Evolutionary conservation across 1,140 invertebrate species (phyloP).

Genomic region (Plodia interpunctella): DNA sequence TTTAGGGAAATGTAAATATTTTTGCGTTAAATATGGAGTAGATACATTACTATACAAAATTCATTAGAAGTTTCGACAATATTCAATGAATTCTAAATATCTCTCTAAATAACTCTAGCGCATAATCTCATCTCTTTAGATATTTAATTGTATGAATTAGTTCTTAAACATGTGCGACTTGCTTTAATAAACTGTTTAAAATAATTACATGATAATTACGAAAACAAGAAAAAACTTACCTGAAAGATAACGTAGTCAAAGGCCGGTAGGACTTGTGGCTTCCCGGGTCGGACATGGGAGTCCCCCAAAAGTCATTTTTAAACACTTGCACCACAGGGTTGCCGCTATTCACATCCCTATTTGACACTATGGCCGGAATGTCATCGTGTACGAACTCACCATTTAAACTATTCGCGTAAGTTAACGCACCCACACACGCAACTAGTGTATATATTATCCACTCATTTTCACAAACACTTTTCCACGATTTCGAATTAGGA

Average conservation of each 20-base stretch:
- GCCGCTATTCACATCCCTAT: constrained; percentile 87
- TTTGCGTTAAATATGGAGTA: too few species aligned
- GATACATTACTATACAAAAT: too few species aligned
- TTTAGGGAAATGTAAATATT: too few species aligned
- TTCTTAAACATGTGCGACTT: too few species aligned
- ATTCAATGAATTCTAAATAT: too few species aligned
- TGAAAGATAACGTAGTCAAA: constrained; percentile 88
- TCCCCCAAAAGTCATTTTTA: constrained; percentile 94
- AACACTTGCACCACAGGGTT: constrained; percentile 83
- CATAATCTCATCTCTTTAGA: too few species aligned
- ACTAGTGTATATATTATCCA: constrained; percentile 79
- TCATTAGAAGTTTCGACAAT: too few species aligned
- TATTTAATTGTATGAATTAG: too few species aligned
- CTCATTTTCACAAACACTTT: constrained; percentile 50
- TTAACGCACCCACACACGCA: constrained; percentile 81
- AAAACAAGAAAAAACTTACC: constrained; percentile 79
- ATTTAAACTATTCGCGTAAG: constrained; percentile 87
- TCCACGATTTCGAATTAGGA: constrained; percentile 43
- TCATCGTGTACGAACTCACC: constrained; percentile 96
- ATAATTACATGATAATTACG: too few species aligned
- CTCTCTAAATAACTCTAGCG: too few species aligned
- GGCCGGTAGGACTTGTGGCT: constrained; percentile 93
- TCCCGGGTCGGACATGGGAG: constrained; percentile 88
- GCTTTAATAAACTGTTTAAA: too few species aligned
- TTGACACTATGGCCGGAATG: constrained; percentile 90